phyloP scores from a whole-genome alignment of 2,113 vertebrate genomes.

The Gnathonemus longibarbis region DNA sequence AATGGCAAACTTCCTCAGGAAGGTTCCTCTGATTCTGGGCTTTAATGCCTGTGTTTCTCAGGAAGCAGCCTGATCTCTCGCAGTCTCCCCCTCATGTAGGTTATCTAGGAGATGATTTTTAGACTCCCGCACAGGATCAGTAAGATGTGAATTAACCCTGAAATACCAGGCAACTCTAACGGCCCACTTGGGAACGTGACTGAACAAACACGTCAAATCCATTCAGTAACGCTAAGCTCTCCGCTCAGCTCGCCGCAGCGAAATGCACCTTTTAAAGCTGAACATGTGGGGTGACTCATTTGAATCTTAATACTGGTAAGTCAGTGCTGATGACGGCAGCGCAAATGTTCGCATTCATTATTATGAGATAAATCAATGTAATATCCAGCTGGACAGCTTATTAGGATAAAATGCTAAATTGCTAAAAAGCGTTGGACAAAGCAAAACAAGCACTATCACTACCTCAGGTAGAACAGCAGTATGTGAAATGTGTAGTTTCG shows the following conservation, averaged over 20 bases:
- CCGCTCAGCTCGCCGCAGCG: background rate
- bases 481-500: background rate
- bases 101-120: background rate
- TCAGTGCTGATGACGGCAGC: background rate
- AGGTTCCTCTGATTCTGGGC: background rate
- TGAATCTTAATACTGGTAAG: background rate
- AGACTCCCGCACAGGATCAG: background rate
- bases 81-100: background rate
- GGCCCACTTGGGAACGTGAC: background rate
- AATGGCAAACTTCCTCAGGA: background rate
- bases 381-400: background rate
- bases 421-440: background rate
- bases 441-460: background rate
- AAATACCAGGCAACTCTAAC: background rate
- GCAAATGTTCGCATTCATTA: background rate
- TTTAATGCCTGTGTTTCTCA: background rate
- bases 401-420: background rate
- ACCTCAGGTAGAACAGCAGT: background rate
- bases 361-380: background rate
- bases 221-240: background rate
- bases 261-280: background rate
- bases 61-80: background rate
- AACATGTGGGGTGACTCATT: background rate
- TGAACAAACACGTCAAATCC: background rate
- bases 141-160: background rate